Conservation (phyloP, 1,140 invertebrate species). For the Cotesia vestalis region DNA sequence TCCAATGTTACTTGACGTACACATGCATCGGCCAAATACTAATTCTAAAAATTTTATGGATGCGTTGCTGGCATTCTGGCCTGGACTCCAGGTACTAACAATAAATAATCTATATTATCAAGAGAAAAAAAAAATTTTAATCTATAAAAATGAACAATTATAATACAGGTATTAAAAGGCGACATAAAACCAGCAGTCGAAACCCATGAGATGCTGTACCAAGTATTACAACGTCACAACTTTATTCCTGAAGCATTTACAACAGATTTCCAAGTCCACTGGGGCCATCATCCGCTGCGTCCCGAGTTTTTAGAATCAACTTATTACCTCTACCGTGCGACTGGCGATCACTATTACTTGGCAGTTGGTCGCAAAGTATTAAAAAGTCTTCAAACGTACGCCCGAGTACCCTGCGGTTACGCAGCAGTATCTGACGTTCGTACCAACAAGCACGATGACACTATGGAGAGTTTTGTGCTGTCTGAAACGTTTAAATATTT, state of each 20-base stretch:
- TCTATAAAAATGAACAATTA: not conserved
- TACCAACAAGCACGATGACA: constrained; percentile 87
- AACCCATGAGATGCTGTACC: constrained; percentile 96
- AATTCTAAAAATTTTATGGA: constrained; percentile 98
- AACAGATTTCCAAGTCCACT: constrained; percentile 94
- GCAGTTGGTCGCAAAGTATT: constrained; percentile 91
- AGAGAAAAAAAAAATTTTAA: not conserved
- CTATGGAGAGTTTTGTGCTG: constrained; percentile 98
- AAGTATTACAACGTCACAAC: constrained; percentile 95
- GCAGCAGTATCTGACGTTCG: constrained; percentile 96
- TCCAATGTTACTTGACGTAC: constrained; percentile 95
- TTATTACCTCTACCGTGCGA: constrained; percentile 95
- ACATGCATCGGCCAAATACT: constrained; percentile 97
- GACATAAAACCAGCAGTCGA: constrained; percentile 96
- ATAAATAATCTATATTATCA: constrained; percentile 21
- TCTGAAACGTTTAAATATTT: constrained; percentile 99
- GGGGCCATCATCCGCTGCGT: constrained; percentile 95
- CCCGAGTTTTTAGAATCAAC: constrained; percentile 99
- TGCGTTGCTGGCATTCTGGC: constrained; percentile 96
- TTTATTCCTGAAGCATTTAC: constrained; percentile 98
- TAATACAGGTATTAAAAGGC: constrained; percentile 80
- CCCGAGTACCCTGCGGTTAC: constrained; percentile 94
- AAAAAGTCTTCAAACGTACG: constrained; percentile 89
- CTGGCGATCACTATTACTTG: constrained; percentile 94
- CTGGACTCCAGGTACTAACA: constrained; percentile 84